Percentiles rank a stretch among this genome's conserved stretches.
phyloP scores from a whole-genome alignment of 2,888 invertebrate species.

The Monochamus alternatus region DNA sequence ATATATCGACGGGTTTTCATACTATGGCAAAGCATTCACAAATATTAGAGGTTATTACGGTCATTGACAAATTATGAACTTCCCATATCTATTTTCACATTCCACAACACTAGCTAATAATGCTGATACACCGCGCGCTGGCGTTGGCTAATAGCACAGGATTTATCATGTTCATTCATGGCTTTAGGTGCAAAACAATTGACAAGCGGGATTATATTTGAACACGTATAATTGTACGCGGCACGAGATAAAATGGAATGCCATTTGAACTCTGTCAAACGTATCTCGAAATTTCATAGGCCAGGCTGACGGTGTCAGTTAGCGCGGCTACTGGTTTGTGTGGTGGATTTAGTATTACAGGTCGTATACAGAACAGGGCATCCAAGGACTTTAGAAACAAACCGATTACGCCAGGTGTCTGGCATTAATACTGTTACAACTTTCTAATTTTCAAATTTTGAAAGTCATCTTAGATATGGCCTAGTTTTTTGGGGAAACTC shows the following conservation, averaged over 20 bases:
- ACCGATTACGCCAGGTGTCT: too few species aligned
- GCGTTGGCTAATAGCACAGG: neutral
- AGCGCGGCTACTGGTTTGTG: neutral
- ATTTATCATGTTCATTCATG: neutral
- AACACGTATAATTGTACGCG: neutral
- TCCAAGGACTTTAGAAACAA: too few species aligned
- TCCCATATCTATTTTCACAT: neutral
- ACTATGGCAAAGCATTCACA: too few species aligned
- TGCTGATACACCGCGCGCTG: neutral
- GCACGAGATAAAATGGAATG: neutral
- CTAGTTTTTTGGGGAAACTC: too few species aligned
- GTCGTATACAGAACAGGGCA: too few species aligned
- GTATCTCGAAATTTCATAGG: conserved; percentile 1
- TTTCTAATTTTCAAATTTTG: too few species aligned
- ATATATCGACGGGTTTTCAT: too few species aligned
- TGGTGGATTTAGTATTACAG: too few species aligned
- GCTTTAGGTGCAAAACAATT: conserved; percentile 7
- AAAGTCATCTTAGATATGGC: too few species aligned
- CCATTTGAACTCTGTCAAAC: neutral
- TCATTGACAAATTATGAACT: neutral
- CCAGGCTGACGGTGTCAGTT: neutral
- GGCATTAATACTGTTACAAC: too few species aligned
- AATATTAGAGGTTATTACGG: too few species aligned
- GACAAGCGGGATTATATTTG: neutral
- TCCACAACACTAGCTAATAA: neutral